These are phyloP conservation scores for Bagarius yarrelli DNA, from an alignment of 2,113 vertebrate genomes.

Conservation along the genomic window DNA sequence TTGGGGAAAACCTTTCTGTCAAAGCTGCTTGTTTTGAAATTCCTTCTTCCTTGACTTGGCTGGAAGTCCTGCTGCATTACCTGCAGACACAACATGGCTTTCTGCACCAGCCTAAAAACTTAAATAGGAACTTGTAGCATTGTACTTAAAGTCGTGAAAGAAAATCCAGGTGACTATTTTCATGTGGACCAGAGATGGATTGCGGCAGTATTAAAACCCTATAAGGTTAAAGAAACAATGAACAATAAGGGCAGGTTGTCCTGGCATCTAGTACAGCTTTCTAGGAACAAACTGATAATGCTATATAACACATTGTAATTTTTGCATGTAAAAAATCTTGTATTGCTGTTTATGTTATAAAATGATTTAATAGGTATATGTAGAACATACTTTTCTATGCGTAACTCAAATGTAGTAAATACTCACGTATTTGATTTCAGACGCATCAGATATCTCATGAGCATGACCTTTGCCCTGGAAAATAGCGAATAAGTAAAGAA, in stretches of 20 bases:
- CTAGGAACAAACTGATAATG: no score
- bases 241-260: not conserved
- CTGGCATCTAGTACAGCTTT: no score
- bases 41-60: not conserved
- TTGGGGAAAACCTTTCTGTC: conserved; percentile 13
- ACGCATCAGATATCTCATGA: not conserved
- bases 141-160: not conserved
- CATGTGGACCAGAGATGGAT: not conserved
- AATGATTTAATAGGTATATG: not conserved
- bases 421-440: no score
- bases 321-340: no score
- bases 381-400: no score
- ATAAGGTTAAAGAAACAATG: no score
- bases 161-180: not conserved
- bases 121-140: not conserved
- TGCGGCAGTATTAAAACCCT: not conserved
- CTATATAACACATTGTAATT: no score
- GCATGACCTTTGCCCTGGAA: not conserved
- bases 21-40: conserved; percentile 21
- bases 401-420: no score
- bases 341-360: not conserved
- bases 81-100: conserved; percentile 2
- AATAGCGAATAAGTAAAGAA: not conserved
- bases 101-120: not conserved
- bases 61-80: not conserved